These are phyloP conservation scores for Stegana nigrithorax DNA, from an alignment of 2,888 invertebrate genomes.

Conservation along the genomic window DNA sequence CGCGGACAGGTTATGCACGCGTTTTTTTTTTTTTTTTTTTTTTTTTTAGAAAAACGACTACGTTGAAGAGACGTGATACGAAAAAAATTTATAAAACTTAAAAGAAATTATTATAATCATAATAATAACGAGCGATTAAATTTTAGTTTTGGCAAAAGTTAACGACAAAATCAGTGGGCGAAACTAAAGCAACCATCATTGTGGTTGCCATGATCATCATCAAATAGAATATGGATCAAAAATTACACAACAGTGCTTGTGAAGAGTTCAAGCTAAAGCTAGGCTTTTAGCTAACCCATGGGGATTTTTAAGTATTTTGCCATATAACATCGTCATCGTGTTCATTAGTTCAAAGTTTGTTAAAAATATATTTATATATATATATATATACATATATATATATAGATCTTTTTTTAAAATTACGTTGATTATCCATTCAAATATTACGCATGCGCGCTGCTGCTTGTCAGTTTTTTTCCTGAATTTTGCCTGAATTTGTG, in stretches of 20 bases:
- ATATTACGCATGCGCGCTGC: background rate
- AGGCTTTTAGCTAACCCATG: too few relatives aligned
- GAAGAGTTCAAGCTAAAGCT: too few relatives aligned
- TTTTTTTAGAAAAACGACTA: slow-evolving; percentile 39
- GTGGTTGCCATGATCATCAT: background rate
- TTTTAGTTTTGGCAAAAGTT: slow-evolving; percentile 27
- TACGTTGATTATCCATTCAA: background rate
- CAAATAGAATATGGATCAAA: too few relatives aligned
- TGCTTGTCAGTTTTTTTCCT: background rate
- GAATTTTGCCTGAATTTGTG: slow-evolving; percentile 43
- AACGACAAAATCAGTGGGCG: slow-evolving; percentile 25
- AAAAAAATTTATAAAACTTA: slow-evolving; percentile 25
- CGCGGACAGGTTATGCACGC: slow-evolving; percentile 5
- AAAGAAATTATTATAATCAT: slow-evolving; percentile 40
- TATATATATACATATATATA: too few relatives aligned
- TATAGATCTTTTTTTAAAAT: too few relatives aligned
- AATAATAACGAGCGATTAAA: slow-evolving; percentile 51
- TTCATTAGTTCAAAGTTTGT: background rate
- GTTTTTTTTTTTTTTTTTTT: slow-evolving; percentile 16
- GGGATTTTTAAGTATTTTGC: too few relatives aligned
- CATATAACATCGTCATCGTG: too few relatives aligned
- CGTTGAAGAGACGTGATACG: slow-evolving; percentile 6
- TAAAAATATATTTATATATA: too few relatives aligned
- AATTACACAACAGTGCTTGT: too few relatives aligned
- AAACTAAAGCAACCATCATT: background rate